Conservation (phyloP, 2,113 vertebrate species). For the Brienomyrus longianalis region DNA sequence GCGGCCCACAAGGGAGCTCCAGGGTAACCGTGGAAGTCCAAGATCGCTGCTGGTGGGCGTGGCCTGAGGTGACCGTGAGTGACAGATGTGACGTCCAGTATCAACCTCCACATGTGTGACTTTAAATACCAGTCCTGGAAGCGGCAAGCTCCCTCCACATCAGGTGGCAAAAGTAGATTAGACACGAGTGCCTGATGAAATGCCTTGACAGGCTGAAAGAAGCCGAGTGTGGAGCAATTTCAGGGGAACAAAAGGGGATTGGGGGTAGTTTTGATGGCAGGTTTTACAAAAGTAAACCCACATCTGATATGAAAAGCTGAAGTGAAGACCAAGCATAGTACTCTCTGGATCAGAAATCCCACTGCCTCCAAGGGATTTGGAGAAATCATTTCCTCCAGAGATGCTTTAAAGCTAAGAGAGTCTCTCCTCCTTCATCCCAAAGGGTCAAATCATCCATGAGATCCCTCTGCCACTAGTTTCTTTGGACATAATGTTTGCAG, state of each 20-base stretch:
- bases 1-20: background rate
- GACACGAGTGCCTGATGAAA: slow-evolving; percentile 32
- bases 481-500: background rate
- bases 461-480: background rate
- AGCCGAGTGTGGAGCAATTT: background rate
- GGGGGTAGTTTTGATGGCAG: background rate
- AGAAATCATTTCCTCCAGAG: background rate
- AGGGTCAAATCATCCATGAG: background rate
- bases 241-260: background rate
- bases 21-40: slow-evolving; percentile 16
- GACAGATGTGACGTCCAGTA: slow-evolving; percentile 34
- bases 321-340: background rate
- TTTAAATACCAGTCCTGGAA: slow-evolving; percentile 9
- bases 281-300: background rate
- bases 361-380: background rate
- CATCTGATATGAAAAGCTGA: background rate
- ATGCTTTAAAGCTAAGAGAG: background rate
- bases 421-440: background rate
- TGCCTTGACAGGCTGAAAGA: slow-evolving; percentile 16
- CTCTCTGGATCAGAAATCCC: background rate
- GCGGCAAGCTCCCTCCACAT: background rate
- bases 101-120: slow-evolving; percentile 25
- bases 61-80: background rate
- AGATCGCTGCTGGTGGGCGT: background rate
- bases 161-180: slow-evolving; percentile 28